Base-by-base conservation (phyloP, 1,140 invertebrate species). In the Drosophila ficusphila region DNA sequence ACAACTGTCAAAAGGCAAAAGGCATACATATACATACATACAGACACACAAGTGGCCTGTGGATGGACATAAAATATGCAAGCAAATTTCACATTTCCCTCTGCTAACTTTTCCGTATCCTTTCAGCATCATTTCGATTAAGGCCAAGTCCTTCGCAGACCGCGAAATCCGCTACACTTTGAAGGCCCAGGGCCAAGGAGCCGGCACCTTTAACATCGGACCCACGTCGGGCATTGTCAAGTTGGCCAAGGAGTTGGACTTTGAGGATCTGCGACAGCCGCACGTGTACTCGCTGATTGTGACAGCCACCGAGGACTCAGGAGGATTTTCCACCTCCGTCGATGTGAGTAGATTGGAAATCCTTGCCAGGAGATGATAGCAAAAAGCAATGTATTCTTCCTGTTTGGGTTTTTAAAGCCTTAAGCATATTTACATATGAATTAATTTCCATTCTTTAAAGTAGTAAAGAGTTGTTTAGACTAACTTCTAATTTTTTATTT, bases 141-240 rank as follows among this genome's bases (percentile, higher is more conserved):
- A 98, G 93, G 97, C 97, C 0, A 98, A 98, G 92, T 98, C 97
- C 4, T 98, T 98, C 92, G 97, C 97, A 48, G 97, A 98, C 92
- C 95, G 97, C 29, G 97, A 98, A 91, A 98, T 98, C 71, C 94
- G 97, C 2, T 98, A 98, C 92, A 98, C 97, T 0, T 89, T 98
- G 61, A 97, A 98, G 92, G 97, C 97, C 2, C 96, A 98, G 93
- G 97, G 97, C 4, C 97, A 97, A 92, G 97, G 97, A 2, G 97
- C 97, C 7, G 97, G 97, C 14, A 98, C 97, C 0, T 98, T 98
- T 88, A 98, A 98, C 91, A 98, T 98, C 81, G 97, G 97, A 3
- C 96, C 97, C 4, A 97, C 96, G 16, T 97, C 96, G 14, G 97
- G 97, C 18, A 97, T 98, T 76, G 97, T 98, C 2, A 98, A 98